These are phyloP conservation scores for Holotrichia oblita DNA, from an alignment of 1,140 invertebrate species.

Conservation along the genomic window DNA sequence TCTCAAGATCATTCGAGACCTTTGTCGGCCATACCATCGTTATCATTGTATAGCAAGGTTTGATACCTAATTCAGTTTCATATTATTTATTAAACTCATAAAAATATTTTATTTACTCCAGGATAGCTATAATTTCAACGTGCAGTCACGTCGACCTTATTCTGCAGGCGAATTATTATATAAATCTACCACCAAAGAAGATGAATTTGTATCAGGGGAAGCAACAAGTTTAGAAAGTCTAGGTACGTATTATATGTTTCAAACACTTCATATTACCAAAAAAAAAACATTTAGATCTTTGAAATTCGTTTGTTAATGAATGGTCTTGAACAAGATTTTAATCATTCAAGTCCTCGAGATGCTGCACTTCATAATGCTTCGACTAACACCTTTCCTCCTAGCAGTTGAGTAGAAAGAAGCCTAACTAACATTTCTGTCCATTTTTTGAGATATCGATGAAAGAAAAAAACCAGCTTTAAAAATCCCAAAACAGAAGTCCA, in stretches of 20 bases:
- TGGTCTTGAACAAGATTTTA: no score
- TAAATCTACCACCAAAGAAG: slow-evolving; percentile 43
- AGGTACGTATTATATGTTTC: neutral
- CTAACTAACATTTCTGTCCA: no score
- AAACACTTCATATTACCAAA: no score
- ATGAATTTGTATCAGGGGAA: slow-evolving; percentile 20
- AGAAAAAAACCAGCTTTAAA: no score
- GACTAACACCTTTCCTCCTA: no score
- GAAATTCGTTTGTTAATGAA: no score
- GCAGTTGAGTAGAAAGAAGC: no score
- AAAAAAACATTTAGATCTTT: no score
- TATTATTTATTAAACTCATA: neutral
- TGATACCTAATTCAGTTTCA: neutral
- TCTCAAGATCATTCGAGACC: slow-evolving; percentile 51
- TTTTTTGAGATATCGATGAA: no score
- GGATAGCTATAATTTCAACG: slow-evolving; percentile 41
- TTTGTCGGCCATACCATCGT: slow-evolving; percentile 50
- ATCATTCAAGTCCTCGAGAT: no score
- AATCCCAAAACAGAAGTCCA: no score
- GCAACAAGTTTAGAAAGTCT: neutral
- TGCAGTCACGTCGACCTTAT: slow-evolving; percentile 48
- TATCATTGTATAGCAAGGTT: slow-evolving; percentile 48
- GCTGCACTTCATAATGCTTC: no score
- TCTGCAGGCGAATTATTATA: slow-evolving; percentile 50
- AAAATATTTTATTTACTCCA: neutral